Conservation (phyloP, 2,113 vertebrate species). For the Patagioenas fasciata region DNA sequence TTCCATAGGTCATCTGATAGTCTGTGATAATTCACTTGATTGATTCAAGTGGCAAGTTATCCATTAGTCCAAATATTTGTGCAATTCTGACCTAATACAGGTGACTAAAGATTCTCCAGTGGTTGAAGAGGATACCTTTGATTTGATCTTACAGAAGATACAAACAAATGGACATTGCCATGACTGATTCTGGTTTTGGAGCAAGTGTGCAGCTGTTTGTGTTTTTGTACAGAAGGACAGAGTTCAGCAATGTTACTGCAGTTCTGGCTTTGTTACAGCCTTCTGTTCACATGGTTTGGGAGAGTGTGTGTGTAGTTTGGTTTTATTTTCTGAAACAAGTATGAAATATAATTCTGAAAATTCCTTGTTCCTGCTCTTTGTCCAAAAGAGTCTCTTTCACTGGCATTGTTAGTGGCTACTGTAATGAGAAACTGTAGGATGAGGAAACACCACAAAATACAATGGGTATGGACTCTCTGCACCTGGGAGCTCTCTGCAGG, state of each 20-base stretch:
- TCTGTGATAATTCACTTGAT: neutral
- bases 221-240: neutral
- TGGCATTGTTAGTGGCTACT: neutral
- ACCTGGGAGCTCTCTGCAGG: neutral
- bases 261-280: neutral
- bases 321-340: neutral
- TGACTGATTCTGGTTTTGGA: neutral
- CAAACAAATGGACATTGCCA: neutral
- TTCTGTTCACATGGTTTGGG: neutral
- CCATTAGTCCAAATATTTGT: neutral
- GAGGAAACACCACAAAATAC: neutral
- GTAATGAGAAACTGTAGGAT: neutral
- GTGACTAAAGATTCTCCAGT: neutral
- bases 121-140: neutral
- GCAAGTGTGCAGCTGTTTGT: neutral
- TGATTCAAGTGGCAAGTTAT: neutral
- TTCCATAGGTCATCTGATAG: neutral
- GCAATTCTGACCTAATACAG: fast-evolving
- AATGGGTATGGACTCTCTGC: neutral
- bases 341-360: neutral
- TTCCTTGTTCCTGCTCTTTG: neutral
- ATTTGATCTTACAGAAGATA: neutral
- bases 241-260: neutral
- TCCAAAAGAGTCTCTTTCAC: neutral
- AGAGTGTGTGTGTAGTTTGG: neutral